Evolutionary conservation across 2,113 vertebrate species (phyloP).

Genomic region (Ceuthmochares aereus): DNA sequence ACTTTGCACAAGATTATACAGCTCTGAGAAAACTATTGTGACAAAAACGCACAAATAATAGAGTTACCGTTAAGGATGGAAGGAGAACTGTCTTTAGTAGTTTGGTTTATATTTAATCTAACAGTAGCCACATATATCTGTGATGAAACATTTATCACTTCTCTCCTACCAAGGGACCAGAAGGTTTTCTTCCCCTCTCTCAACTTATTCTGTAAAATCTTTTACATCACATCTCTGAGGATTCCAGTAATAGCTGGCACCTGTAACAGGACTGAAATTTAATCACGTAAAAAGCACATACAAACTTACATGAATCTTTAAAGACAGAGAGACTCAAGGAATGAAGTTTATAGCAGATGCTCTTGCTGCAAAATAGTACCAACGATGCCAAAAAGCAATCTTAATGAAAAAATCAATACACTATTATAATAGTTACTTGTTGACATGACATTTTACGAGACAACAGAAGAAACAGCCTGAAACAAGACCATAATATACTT

Average conservation of each 20-base stretch:
- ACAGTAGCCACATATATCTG: neutral
- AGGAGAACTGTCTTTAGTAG: neutral
- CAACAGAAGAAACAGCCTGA: neutral
- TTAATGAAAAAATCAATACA: neutral
- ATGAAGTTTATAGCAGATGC: neutral
- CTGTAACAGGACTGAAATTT: neutral
- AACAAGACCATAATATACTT: neutral
- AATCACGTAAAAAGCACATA: neutral
- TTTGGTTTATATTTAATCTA: neutral
- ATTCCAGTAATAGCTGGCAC: neutral
- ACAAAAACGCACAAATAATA: neutral
- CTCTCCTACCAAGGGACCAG: neutral
- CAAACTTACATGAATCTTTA: neutral
- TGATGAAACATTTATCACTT: neutral
- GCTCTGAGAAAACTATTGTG: neutral
- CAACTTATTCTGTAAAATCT: neutral
- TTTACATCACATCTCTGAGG: neutral
- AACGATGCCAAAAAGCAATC: neutral
- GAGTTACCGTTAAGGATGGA: neutral
- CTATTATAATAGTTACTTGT: neutral
- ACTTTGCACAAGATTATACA: neutral
- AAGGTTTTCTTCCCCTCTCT: neutral
- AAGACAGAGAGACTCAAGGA: neutral
- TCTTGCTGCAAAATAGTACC: neutral
- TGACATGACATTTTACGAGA: neutral